These are phyloP conservation scores for Serrognathus titanus DNA, from an alignment of 2,888 invertebrate species.

Conservation along the genomic window DNA sequence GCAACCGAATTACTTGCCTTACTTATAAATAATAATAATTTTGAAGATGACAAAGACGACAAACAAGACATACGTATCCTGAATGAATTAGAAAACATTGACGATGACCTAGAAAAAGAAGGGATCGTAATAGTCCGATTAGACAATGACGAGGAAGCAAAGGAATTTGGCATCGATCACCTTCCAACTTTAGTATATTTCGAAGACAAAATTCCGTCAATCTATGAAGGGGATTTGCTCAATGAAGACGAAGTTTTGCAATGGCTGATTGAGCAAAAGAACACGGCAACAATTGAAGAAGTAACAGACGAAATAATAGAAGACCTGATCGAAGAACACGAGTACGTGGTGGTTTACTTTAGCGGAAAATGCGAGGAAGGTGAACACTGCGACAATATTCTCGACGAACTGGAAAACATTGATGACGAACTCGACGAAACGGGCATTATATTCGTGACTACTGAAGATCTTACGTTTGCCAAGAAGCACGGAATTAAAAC, in stretches of 20 bases:
- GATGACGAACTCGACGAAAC: conserved; percentile 91
- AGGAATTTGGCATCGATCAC: conserved; percentile 86
- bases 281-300: conserved; percentile 88
- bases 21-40: background rate
- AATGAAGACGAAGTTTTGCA: conserved; percentile 89
- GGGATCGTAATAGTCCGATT: conserved; percentile 88
- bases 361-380: conserved; percentile 87
- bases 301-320: conserved; percentile 87
- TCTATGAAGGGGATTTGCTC: conserved; percentile 88
- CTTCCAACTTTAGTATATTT: conserved; percentile 84
- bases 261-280: conserved; percentile 85
- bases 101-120: conserved; percentile 85
- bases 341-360: conserved; percentile 92
- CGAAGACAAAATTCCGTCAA: conserved; percentile 85
- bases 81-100: conserved; percentile 88
- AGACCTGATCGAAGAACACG: conserved; percentile 83
- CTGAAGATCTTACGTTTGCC: conserved; percentile 77
- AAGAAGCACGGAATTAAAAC: conserved; percentile 81
- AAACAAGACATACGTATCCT: conserved; percentile 84
- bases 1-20: too few relatives aligned
- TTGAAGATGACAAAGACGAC: conserved; percentile 80
- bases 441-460: conserved; percentile 90
- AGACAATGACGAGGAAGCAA: conserved; percentile 85
- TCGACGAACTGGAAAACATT: conserved; percentile 85
- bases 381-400: conserved; percentile 79